Evolutionary conservation across 1,140 invertebrate genomes (phyloP).

Genomic region (Piezodorus guildinii): DNA sequence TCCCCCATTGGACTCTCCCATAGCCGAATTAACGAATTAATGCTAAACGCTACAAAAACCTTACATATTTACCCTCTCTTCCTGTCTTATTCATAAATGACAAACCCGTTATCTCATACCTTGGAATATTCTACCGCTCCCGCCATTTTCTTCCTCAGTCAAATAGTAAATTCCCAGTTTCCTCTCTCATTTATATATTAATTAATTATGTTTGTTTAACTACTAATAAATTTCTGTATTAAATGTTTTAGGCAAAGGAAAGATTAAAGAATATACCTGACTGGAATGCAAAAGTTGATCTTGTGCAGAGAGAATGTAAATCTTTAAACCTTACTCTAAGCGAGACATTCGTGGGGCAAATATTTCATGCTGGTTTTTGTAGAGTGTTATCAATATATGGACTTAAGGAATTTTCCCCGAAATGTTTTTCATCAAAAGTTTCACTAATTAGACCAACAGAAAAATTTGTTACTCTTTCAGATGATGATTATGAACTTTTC

Average conservation of each 20-base stretch:
- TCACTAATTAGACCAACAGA: slow-evolving; percentile 49
- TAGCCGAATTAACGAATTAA: no score
- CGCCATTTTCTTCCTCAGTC: no score
- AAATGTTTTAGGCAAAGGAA: not conserved
- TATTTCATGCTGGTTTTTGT: slow-evolving; percentile 38
- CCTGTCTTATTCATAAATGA: no score
- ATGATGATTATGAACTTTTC: slow-evolving; percentile 50
- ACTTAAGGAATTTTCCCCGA: slow-evolving; percentile 34
- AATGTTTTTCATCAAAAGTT: slow-evolving; percentile 42
- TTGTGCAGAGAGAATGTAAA: slow-evolving; percentile 27
- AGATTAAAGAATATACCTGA: not conserved
- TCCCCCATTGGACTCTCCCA: no score
- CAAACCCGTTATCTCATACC: no score
- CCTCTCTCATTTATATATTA: no score
- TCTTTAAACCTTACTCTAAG: slow-evolving; percentile 23
- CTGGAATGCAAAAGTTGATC: slow-evolving; percentile 35
- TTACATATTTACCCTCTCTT: no score
- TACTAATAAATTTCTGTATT: no score
- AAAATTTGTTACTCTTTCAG: slow-evolving; percentile 36
- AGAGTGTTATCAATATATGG: slow-evolving; percentile 42
- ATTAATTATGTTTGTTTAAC: no score
- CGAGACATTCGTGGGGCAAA: slow-evolving; percentile 26
- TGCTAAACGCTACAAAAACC: no score
- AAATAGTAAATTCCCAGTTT: no score
- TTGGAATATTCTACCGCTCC: no score